Evolutionary conservation across 2,888 invertebrate species (phyloP), one percentile per base, ranked within the genome.

Genomic region (Diarsia brunnea): DNA sequence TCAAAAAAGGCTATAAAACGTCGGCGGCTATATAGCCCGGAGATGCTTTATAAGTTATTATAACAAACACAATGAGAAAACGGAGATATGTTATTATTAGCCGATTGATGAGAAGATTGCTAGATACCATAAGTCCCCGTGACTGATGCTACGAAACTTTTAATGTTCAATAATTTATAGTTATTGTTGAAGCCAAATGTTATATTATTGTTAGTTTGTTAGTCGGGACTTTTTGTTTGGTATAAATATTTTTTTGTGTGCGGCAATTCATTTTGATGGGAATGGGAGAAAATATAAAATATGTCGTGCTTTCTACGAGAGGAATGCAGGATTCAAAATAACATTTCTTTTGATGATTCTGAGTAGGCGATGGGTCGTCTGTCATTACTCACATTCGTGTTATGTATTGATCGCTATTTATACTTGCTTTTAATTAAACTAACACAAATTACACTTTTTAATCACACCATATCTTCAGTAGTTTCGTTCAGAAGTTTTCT

Each of bases 1-100:
- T 96, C 96, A 95, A 90, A 94, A 93, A 91, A 84, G 92, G 92
- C 93, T 90, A 94, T 95, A 95, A 93, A 95, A 93, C 90, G 93
- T 93, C 94, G 88, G 73, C 88, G 91, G 92, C 90, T 92, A 93
- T 81, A 79, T 93, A 91, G 90, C 91, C 90, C 84, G 87, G 89
- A 92, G 94, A 95, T 95, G 93, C 93, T 95, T 95, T 95, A 95
- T 81, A 79, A 79, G 81, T 79, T 79, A 79, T 81, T 79, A 79
- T 95, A 95, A 86, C 90, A 89, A 91, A 91, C 90, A 95, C 95
- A 94, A 94, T 94, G 93, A 92, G 90, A 87, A 87, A 85, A 85
- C 84, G 84, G 89, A 91, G 91, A 92, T 93, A 92, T 87, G 87
- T 87, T 87, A 84, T 92, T 92, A 92, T 90, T 86, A 89, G 75